Base-by-base conservation (phyloP, 2,113 vertebrate species). In the Pachypanchax playfairii region DNA sequence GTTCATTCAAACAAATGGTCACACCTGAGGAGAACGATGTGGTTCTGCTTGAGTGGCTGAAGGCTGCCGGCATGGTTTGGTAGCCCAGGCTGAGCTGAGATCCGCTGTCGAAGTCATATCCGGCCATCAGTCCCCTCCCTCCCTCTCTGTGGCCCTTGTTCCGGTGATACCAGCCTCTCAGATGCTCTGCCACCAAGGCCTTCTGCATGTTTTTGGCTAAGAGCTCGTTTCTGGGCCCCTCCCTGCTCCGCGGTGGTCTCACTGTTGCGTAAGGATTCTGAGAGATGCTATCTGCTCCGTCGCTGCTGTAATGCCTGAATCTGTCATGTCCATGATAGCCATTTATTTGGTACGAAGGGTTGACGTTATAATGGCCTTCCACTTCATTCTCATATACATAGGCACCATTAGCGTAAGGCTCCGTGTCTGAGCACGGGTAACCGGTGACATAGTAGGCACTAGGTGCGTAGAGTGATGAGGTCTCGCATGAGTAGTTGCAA, bases 111-210 rank as follows among this genome's bases (percentile, higher is more conserved):
- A 90, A 92, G 68, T 97, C 95, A 48, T 93, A 93, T 81, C 91
- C 93, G 0, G 89, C 85, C 83, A 93, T 90, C 64, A 85, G 63
- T 36, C 85, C 84, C 42, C 80, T 81, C 13, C 85, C 85, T 7
- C 80, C 77, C 14, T 90, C 89, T 64, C 92, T 93, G 31, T 93
- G 93, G 31, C 88, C 83, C 5, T 92, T 93, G 84, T 89, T 96
- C n/a, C 96, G 93, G 58, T 98, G 94, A 88, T 98, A 99, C 97
- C 97, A 98, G 70, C 95, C 96, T 8, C 94, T 93, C 48, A 99
- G 92, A 50, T 98, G 96, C 82, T 98, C 96, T 0, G 94, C 95
- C 44, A 98, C 96, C 87, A 97, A 86, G 65, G 96, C 96, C 82
- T 97, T 98, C 63, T 98, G 95, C 91, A 98, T 95, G 90, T 94